Evolutionary conservation across 2,888 invertebrate genomes (phyloP).

Genomic region (Pristionchus japonicus): DNA sequence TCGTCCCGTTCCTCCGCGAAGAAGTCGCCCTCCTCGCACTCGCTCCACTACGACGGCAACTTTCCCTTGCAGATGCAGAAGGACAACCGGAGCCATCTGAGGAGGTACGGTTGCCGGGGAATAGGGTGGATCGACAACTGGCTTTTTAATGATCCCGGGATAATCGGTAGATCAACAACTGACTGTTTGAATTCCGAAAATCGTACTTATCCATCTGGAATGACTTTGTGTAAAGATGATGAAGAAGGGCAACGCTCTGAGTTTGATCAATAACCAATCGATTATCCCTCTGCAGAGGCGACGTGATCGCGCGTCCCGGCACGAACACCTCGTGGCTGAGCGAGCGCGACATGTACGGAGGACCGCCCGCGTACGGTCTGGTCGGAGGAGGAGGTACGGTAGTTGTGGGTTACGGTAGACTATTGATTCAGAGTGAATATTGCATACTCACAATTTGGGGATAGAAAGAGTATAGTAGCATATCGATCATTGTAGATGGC

Average conservation of each 20-base stretch:
- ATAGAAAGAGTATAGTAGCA: not conserved
- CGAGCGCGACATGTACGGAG: slow-evolving; percentile 53
- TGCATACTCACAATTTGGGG: too few species aligned
- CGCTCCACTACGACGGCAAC: slow-evolving; percentile 46
- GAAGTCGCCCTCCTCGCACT: slow-evolving; percentile 41
- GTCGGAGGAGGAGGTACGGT: slow-evolving; percentile 46
- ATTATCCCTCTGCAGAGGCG: slow-evolving; percentile 1
- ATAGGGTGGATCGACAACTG: not conserved
- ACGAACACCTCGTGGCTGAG: slow-evolving; percentile 72
- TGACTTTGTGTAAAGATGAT: not conserved
- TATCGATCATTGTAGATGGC: too few species aligned
- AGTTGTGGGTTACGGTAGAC: not conserved
- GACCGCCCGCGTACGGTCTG: slow-evolving; percentile 61
- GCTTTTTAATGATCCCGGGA: too few species aligned
- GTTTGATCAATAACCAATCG: not conserved
- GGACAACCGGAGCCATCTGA: slow-evolving; percentile 34
- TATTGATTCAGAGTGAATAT: not conserved
- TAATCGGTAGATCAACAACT: not conserved
- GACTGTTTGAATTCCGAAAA: not conserved
- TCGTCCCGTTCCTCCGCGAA: slow-evolving; percentile 3
- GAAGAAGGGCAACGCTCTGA: not conserved
- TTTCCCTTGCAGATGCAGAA: slow-evolving; percentile 46
- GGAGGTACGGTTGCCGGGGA: not conserved
- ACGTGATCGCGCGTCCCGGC: slow-evolving; percentile 60
- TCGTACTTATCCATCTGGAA: too few species aligned